These are phyloP conservation scores for Bagarius yarrelli DNA, from an alignment of 2,113 vertebrate species.

Conservation along the genomic window DNA sequence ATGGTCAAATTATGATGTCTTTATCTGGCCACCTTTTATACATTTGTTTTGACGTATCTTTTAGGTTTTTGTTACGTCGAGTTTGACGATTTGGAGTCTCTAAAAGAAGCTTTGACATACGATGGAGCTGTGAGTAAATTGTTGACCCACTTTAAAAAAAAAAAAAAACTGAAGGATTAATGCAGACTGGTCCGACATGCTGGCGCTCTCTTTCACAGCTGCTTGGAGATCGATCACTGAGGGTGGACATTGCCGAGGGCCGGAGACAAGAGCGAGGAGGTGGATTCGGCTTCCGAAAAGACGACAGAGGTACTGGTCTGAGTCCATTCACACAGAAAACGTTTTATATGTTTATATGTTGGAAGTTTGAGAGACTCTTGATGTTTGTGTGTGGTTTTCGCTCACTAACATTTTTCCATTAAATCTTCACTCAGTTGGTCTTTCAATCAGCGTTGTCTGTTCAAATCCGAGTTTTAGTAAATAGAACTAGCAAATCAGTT, in stretches of 20 bases:
- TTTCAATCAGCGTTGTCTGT: background rate
- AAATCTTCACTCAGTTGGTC: background rate
- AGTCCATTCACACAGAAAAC: background rate
- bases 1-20: background rate
- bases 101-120: slow-evolving; percentile 95
- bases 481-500: background rate
- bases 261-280: slow-evolving; percentile 90
- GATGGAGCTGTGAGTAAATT: slow-evolving; percentile 90
- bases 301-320: slow-evolving; percentile 86
- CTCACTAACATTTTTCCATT: background rate
- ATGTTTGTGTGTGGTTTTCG: background rate
- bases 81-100: slow-evolving; percentile 95
- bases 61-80: slow-evolving; percentile 99
- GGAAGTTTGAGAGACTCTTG: background rate
- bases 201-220: slow-evolving; percentile 72
- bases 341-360: background rate
- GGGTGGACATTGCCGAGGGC: slow-evolving; percentile 98
- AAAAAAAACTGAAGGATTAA: background rate
- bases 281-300: slow-evolving; percentile 95
- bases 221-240: slow-evolving; percentile 82
- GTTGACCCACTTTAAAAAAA: background rate
- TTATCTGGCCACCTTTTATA: background rate
- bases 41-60: slow-evolving; percentile 43
- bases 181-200: background rate
- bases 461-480: slow-evolving; percentile 31